Evolutionary conservation across 1,140 invertebrate genomes (phyloP), one percentile per base, ranked within the genome.

Genomic region (Aphidius ervi): DNA sequence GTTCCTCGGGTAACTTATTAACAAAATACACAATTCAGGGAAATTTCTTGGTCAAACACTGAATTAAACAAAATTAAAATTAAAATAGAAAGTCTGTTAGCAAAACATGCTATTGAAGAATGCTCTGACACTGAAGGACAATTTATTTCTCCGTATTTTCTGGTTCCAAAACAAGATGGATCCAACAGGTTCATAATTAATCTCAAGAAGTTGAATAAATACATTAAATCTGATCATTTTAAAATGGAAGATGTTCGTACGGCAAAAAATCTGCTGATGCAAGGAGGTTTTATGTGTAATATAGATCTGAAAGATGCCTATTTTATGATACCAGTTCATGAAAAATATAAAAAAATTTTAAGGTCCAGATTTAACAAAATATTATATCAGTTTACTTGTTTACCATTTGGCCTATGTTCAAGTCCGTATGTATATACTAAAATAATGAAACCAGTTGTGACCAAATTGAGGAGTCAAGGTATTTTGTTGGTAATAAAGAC

Each of bases 131-230:
- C 41, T 31, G 40, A 52, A n/a, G 49, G 9, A 39, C 48, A 64
- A 43, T 62, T 62, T 48, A 60, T 70, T 16, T 67, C 56, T 59
- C 74, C 79, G 78, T 59, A 81, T 46, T 65, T 59, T 42, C 46
- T 65, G 7, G 52, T 61, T 23, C 48, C 49, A 48, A 65, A 64
- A 58, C 58, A 80, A 76, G 8, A 80, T 79, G 16, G 79, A 5
- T 20, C 46, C 9, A 61, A 48, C 46, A 7, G 46, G 39, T 61
- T 67, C 47, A 65, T 70, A n/a, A 23, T 70, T 37, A 61, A 66
- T 61, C 16, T 62, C 9, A 66, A 58, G 46, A 54, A 60, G 2
- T 63, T 62, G 9, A 62, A 66, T 40, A 55, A 60, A 43, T 63
- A 55, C 31, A 60, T 66, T 1, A 31, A 60, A 23, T 9, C 64